Conservation (phyloP, 1,140 invertebrate species). For the Drosophila chauvacae region DNA sequence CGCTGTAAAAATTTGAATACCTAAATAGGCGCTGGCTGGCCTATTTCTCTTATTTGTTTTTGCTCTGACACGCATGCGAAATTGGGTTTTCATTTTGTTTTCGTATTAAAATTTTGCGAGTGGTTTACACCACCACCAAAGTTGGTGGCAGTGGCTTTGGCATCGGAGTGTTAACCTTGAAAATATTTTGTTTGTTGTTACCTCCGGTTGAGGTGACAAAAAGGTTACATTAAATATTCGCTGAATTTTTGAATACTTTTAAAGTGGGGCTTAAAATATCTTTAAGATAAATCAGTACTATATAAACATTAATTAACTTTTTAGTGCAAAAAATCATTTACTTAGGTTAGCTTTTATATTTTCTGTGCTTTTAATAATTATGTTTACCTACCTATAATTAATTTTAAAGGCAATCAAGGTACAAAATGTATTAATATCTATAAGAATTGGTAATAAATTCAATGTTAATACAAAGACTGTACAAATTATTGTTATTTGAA, state of each 20-base stretch:
- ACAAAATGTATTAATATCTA: too few species aligned
- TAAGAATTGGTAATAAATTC: too few species aligned
- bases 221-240: conserved; percentile 7
- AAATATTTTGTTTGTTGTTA: conserved; percentile 30
- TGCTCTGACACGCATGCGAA: conserved; percentile 66
- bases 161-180: conserved; percentile 52
- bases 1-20: conserved; percentile 79
- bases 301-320: neutral
- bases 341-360: neutral
- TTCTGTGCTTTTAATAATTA: too few species aligned
- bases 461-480: too few species aligned
- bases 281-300: neutral
- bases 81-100: conserved; percentile 69
- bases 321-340: neutral
- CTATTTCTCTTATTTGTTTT: conserved; percentile 50
- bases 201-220: conserved; percentile 18
- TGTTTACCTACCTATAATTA: too few species aligned
- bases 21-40: conserved; percentile 65
- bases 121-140: conserved; percentile 49
- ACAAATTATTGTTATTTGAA: too few species aligned
- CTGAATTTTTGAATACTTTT: neutral
- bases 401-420: too few species aligned
- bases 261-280: neutral
- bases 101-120: conserved; percentile 59
- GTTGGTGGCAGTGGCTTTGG: conserved; percentile 32